A percentile compares a stretch with the other conserved stretches of the same genome.
Evolutionary conservation across 2,113 vertebrate genomes (phyloP).

Genomic region (Cephalopterus ornatus): DNA sequence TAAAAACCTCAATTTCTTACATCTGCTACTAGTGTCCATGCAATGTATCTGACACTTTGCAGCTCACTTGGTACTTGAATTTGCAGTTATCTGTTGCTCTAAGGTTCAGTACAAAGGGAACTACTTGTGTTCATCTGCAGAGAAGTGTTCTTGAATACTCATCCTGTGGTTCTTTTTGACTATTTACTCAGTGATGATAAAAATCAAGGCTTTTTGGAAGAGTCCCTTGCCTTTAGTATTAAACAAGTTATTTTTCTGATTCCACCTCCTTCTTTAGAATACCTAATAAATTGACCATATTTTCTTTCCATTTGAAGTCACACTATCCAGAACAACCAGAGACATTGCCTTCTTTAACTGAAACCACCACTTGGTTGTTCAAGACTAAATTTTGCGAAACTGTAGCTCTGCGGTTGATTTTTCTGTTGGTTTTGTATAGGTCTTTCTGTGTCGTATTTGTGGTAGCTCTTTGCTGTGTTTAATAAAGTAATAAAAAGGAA

Average conservation of each 20-base stretch:
- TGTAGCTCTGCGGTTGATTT: neutral
- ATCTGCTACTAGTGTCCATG: neutral
- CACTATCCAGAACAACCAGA: neutral
- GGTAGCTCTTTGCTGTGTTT: neutral
- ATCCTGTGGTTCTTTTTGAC: neutral
- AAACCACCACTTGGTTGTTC: neutral
- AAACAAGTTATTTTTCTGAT: neutral
- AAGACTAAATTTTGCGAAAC: neutral
- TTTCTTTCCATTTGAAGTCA: neutral
- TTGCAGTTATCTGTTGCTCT: neutral
- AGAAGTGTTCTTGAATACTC: neutral
- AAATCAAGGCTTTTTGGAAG: neutral
- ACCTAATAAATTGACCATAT: neutral
- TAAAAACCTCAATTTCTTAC: neutral
- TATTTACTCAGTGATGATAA: neutral
- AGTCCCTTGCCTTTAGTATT: neutral
- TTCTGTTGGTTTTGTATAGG: neutral
- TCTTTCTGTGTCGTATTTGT: neutral
- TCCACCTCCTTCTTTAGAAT: neutral
- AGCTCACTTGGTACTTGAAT: neutral
- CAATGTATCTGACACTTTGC: neutral
- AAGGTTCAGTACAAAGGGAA: neutral
- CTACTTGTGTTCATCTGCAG: neutral
- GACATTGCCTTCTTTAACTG: neutral
- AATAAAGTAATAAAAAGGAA: neutral